Conservation (phyloP, 2,113 vertebrate genomes). For the Oncorhynchus masou region DNA sequence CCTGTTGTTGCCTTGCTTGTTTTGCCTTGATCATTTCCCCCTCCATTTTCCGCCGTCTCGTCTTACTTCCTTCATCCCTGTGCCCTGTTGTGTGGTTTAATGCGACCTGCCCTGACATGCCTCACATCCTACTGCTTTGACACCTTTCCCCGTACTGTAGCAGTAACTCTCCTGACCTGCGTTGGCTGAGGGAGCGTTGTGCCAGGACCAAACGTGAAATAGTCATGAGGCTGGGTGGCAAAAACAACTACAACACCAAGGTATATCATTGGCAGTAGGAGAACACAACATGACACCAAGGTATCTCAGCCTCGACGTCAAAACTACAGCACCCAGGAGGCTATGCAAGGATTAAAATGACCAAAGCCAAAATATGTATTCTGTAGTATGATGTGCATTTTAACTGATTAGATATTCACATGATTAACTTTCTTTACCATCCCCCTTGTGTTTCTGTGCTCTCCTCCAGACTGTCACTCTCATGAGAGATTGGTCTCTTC, state of each 20-base stretch:
- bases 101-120: slow-evolving; percentile 3
- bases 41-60: slow-evolving; percentile 1
- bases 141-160: slow-evolving; percentile 70
- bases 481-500: slow-evolving; percentile 34
- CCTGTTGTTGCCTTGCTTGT: slow-evolving; percentile 52
- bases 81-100: slow-evolving; percentile 2
- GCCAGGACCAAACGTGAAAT: slow-evolving; percentile 89
- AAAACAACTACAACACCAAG: slow-evolving; percentile 75
- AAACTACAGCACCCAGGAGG: background rate
- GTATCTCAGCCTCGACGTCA: background rate
- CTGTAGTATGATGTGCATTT: background rate
- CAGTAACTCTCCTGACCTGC: slow-evolving; percentile 85
- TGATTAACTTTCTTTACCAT: slow-evolving; percentile 4
- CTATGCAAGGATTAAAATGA: background rate
- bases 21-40: slow-evolving; percentile 54
- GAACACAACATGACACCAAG: too few relatives aligned
- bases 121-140: slow-evolving; percentile 15
- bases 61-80: slow-evolving; percentile 12
- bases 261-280: too few relatives aligned
- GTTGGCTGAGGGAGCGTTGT: slow-evolving; percentile 87
- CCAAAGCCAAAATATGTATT: background rate
- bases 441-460: slow-evolving; percentile 15
- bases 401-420: background rate
- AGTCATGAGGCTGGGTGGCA: slow-evolving; percentile 86
- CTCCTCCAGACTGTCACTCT: slow-evolving; percentile 43